Percentiles rank a stretch among this genome's conserved stretches.
Conservation (phyloP, 1,140 invertebrate genomes). For the Patella vulgata region DNA sequence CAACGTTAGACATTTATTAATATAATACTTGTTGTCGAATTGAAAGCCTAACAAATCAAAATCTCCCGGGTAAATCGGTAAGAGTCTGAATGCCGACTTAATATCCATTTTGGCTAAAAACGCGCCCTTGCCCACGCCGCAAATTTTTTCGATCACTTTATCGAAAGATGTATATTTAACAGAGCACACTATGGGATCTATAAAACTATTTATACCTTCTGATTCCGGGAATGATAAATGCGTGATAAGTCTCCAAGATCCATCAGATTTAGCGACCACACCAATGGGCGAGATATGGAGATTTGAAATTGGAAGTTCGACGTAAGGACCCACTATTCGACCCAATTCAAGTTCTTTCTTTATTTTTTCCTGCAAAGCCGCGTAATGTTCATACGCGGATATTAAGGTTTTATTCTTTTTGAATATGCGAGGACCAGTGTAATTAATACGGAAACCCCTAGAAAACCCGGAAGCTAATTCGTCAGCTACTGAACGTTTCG, state of each 20-base stretch:
- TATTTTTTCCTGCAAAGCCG: constrained; percentile 1
- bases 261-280: not conserved
- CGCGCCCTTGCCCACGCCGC: not conserved
- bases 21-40: not conserved
- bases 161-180: no score
- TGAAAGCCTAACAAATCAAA: constrained; percentile 7
- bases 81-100: constrained; percentile 8
- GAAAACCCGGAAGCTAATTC: constrained; percentile 8
- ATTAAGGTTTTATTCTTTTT: not conserved
- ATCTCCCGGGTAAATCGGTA: not conserved
- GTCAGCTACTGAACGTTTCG: not conserved
- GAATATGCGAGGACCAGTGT: constrained; percentile 6
- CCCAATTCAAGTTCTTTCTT: constrained; percentile 13
- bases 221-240: no score
- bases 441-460: constrained; percentile 13
- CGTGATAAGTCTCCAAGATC: no score
- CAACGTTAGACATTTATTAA: no score
- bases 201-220: no score
- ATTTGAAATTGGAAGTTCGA: constrained; percentile 3
- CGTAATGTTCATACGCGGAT: not conserved
- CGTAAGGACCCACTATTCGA: constrained; percentile 15
- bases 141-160: not conserved
- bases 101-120: constrained; percentile 22
- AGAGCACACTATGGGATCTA: no score
- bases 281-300: constrained; percentile 5